Conservation (phyloP, 2,888 invertebrate species). For the Oligia latruncula region DNA sequence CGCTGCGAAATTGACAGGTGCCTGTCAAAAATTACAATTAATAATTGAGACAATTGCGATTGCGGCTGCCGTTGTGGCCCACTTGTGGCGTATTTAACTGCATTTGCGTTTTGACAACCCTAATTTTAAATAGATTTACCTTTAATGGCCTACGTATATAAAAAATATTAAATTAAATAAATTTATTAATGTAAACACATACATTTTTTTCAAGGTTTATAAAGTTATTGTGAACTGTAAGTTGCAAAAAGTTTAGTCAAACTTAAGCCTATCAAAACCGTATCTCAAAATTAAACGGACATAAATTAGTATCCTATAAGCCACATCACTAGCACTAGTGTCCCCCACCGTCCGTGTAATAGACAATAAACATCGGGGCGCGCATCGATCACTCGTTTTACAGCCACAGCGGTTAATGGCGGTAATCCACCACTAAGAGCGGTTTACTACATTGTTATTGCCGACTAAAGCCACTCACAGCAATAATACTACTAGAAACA, state of each 20-base stretch:
- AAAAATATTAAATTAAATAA: too few species aligned
- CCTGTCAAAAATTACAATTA: constrained; percentile 90
- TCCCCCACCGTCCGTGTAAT: constrained; percentile 75
- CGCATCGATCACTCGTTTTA: constrained; percentile 87
- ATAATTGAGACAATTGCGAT: constrained; percentile 87
- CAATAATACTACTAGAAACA: constrained; percentile 67
- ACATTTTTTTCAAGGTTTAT: neutral
- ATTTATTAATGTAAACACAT: neutral
- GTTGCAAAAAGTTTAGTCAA: neutral
- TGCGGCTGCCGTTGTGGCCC: constrained; percentile 67
- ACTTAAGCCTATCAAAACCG: neutral
- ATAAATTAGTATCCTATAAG: constrained; percentile 46
- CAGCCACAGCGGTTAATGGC: constrained; percentile 84
- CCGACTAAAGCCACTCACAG: constrained; percentile 74
- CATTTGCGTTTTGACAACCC: constrained; percentile 44
- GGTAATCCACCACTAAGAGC: constrained; percentile 86
- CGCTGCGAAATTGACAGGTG: constrained; percentile 89
- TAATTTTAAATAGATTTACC: constrained; percentile 35
- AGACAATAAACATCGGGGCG: constrained; percentile 81
- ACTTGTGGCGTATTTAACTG: constrained; percentile 56
- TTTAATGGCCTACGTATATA: neutral
- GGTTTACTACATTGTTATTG: constrained; percentile 84
- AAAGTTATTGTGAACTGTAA: neutral
- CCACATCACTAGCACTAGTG: constrained; percentile 70
- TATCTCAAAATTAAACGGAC: constrained; percentile 33